A percentile compares a stretch with the other conserved stretches of the same genome.
phyloP scores from a whole-genome alignment of 2,888 invertebrate genomes.

The Morinoia aosen region DNA sequence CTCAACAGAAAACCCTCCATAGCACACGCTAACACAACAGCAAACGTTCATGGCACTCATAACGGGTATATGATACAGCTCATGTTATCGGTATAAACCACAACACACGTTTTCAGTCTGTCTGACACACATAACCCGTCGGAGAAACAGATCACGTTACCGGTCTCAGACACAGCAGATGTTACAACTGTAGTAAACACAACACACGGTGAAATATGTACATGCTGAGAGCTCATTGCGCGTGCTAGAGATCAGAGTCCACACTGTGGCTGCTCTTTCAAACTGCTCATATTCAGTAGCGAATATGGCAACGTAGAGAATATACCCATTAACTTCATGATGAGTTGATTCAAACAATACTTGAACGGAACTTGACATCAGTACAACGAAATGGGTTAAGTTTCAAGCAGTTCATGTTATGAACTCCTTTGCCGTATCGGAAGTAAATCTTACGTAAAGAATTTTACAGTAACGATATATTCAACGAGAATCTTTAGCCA shows the following conservation, averaged over 20 bases:
- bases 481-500: too few species aligned
- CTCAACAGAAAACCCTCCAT: too few species aligned
- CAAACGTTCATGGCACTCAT: too few species aligned
- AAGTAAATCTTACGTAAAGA: neutral
- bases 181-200: too few species aligned
- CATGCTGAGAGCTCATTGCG: neutral
- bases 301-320: neutral
- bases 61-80: too few species aligned
- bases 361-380: neutral
- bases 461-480: neutral
- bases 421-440: neutral
- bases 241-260: neutral
- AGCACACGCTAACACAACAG: too few species aligned
- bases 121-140: too few species aligned
- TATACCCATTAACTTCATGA: neutral
- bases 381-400: neutral
- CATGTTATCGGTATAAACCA: too few species aligned
- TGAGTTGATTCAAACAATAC: neutral
- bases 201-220: too few species aligned
- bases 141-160: too few species aligned
- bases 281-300: neutral
- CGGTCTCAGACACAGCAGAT: too few species aligned
- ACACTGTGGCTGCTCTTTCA: neutral
- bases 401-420: neutral
- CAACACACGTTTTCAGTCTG: too few species aligned